Conservation (phyloP, 2,797 vertebrate genomes). For the Ammospiza maritima region DNA sequence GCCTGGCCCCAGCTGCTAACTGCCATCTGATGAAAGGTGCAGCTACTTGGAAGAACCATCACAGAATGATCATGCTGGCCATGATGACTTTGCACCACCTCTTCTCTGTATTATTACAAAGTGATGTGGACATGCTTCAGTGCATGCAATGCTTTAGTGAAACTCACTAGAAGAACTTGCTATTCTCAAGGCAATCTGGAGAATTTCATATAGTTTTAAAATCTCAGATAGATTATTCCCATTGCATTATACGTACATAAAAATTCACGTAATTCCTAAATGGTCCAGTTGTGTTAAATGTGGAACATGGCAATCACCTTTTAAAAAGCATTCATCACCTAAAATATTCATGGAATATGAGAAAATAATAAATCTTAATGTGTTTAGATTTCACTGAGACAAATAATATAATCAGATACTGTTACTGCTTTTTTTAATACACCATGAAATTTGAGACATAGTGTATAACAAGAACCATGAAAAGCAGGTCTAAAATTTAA, state of each 20-base stretch:
- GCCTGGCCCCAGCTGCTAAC: neutral
- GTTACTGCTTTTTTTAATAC: neutral
- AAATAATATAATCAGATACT: neutral
- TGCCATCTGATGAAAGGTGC: neutral
- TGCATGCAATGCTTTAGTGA: neutral
- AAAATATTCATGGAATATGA: neutral
- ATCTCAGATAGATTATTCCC: neutral
- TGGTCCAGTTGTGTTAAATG: neutral
- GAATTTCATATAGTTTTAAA: neutral
- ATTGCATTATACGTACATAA: rapidly evolving
- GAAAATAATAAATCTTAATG: neutral
- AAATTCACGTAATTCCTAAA: neutral
- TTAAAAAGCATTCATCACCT: neutral
- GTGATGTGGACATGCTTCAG: neutral
- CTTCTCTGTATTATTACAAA: neutral
- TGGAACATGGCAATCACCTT: neutral
- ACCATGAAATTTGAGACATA: neutral
- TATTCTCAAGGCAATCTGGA: neutral
- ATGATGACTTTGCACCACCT: neutral
- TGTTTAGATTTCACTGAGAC: neutral
- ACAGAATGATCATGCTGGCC: neutral
- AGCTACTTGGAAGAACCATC: neutral
- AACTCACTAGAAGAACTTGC: neutral
- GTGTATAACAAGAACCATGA: neutral
- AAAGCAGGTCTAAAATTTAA: neutral